Evolutionary conservation across 2,888 invertebrate species (phyloP).

Genomic region (Leptogaster cylindrica): DNA sequence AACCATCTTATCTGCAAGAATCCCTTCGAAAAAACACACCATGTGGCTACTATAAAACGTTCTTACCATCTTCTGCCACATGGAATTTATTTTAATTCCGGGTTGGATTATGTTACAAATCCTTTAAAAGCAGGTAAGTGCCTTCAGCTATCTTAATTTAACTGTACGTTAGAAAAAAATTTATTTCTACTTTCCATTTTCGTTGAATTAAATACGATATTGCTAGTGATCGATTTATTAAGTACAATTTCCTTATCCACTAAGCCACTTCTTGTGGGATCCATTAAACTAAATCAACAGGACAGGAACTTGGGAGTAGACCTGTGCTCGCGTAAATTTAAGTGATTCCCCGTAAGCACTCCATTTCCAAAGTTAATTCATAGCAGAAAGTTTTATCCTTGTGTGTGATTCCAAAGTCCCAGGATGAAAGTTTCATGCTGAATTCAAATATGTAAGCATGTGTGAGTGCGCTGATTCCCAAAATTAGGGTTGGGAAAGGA

Average conservation of each 20-base stretch:
- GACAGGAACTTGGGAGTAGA: conserved; percentile 2
- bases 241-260: not conserved
- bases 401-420: not conserved
- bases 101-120: too few relatives aligned
- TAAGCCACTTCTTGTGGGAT: not conserved
- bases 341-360: conserved; percentile 6
- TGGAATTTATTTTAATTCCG: too few relatives aligned
- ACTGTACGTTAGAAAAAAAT: too few relatives aligned
- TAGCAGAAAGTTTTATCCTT: conserved; percentile 10
- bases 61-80: too few relatives aligned
- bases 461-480: not conserved
- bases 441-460: conserved; percentile 2
- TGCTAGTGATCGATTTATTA: conserved; percentile 2
- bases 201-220: too few relatives aligned
- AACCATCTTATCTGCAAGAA: too few relatives aligned
- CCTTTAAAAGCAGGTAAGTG: too few relatives aligned
- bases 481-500: conserved; percentile 20
- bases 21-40: too few relatives aligned
- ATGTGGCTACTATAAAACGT: too few relatives aligned
- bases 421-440: not conserved
- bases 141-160: too few relatives aligned
- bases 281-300: conserved; percentile 32
- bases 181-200: too few relatives aligned
- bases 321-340: conserved; percentile 7
- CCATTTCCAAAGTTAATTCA: conserved; percentile 28